phyloP scores from a whole-genome alignment of 2,888 invertebrate genomes.

The Cryptocephalus primarius region DNA sequence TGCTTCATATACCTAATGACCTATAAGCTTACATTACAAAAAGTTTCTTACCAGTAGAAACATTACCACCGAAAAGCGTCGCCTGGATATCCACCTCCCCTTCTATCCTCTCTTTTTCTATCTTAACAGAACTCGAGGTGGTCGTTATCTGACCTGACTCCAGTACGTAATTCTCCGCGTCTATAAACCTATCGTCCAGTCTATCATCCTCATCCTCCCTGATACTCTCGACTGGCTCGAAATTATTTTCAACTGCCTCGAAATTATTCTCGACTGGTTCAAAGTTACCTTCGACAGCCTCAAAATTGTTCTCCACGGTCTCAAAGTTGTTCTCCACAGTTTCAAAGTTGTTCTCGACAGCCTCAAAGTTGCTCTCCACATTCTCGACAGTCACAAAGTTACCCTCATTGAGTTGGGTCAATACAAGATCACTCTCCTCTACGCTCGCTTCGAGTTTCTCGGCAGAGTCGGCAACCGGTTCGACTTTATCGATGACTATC shows the following conservation, averaged over 20 bases:
- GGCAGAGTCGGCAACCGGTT: slow-evolving; percentile 22
- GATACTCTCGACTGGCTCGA: not conserved
- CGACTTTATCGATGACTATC: slow-evolving; percentile 15
- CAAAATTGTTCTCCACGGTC: no score
- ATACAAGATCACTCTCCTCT: slow-evolving; percentile 36
- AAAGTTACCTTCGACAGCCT: no score
- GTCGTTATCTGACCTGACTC: slow-evolving; percentile 48
- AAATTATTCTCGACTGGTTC: slow-evolving; percentile 30
- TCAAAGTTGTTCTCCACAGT: no score
- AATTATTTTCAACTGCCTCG: slow-evolving; percentile 21
- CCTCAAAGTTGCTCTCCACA: no score
- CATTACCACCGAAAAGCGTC: slow-evolving; percentile 31
- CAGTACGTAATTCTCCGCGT: slow-evolving; percentile 69
- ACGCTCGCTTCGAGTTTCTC: slow-evolving; percentile 35
- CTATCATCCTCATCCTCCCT: slow-evolving; percentile 20
- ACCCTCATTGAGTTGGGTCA: slow-evolving; percentile 12
- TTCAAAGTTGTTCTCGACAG: no score
- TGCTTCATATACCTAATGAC: no score
- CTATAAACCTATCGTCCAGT: slow-evolving; percentile 55
- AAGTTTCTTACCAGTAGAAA: slow-evolving; percentile 11
- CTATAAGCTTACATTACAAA: no score
- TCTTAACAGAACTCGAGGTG: slow-evolving; percentile 12
- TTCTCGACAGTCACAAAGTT: not conserved
- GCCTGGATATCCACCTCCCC: slow-evolving; percentile 32
- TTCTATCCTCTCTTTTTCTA: slow-evolving; percentile 22